These are phyloP conservation scores for Philantomba maxwellii DNA, from an alignment of 2,113 vertebrate genomes.

Conservation along the genomic window DNA sequence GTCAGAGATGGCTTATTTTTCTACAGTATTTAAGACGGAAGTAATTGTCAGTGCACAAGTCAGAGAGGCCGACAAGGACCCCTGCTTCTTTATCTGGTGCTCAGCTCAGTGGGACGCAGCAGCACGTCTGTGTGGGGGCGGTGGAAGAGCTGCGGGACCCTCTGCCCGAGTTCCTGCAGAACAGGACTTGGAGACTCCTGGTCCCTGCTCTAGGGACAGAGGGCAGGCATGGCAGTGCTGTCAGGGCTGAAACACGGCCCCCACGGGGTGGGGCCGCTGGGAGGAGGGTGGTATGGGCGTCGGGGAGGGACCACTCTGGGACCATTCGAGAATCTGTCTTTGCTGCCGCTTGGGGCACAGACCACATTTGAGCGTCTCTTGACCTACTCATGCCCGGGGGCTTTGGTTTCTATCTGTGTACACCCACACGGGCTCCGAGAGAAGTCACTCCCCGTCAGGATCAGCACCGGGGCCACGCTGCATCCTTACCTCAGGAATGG, in stretches of 20 bases:
- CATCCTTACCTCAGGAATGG: constrained; percentile 76
- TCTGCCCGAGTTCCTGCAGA: neutral
- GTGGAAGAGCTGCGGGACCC: neutral
- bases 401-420: constrained; percentile 21
- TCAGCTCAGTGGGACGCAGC: constrained; percentile 25
- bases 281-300: neutral
- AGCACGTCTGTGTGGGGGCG: rapidly evolving
- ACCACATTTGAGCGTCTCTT: neutral
- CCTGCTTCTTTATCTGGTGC: constrained; percentile 74
- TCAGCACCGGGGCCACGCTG: constrained; percentile 14
- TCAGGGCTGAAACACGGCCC: neutral
- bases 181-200: neutral
- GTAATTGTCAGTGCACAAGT: constrained; percentile 54
- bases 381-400: constrained; percentile 8
- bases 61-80: constrained; percentile 63
- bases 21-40: constrained; percentile 74
- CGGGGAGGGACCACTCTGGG: neutral
- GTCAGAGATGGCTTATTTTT: constrained; percentile 83
- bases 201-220: neutral
- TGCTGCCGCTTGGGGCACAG: neutral
- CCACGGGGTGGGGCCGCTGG: neutral
- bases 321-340: neutral
- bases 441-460: neutral
- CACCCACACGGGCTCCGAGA: neutral
- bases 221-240: neutral